These are phyloP conservation scores for Chelonia mydas DNA, from an alignment of 2,797 vertebrate species.

Conservation along the genomic window DNA sequence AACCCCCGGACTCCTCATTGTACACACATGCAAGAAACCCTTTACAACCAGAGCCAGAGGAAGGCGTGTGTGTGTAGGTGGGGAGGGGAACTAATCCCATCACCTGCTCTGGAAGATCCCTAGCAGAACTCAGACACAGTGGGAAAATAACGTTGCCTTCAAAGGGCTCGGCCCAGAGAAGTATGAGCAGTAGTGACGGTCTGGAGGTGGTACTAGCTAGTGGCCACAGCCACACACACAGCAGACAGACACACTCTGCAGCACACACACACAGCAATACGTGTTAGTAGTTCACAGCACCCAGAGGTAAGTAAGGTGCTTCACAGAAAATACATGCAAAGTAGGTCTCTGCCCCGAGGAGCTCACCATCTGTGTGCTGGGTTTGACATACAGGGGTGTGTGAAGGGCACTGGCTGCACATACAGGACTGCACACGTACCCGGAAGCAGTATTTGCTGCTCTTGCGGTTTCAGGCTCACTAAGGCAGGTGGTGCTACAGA, in stretches of 20 bases:
- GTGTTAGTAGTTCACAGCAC: no score
- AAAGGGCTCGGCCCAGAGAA: not conserved
- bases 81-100: not conserved
- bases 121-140: not conserved
- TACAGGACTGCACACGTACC: not conserved
- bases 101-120: not conserved
- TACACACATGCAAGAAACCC: not conserved
- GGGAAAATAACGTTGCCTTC: not conserved
- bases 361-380: not conserved
- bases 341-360: not conserved
- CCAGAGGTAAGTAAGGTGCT: not conserved
- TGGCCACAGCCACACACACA: not conserved
- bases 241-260: no score
- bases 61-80: not conserved
- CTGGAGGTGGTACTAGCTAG: not conserved
- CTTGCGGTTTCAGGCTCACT: not conserved
- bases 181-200: not conserved
- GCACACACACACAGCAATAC: not conserved
- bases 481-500: not conserved
- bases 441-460: not conserved
- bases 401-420: not conserved
- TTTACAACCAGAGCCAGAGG: not conserved
- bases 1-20: not conserved
- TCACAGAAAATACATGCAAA: not conserved
- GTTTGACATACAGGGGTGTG: not conserved